Evolutionary conservation across 2,888 invertebrate species (phyloP), one percentile per base, ranked within the genome.

Genomic region (Agrilus mali): DNA sequence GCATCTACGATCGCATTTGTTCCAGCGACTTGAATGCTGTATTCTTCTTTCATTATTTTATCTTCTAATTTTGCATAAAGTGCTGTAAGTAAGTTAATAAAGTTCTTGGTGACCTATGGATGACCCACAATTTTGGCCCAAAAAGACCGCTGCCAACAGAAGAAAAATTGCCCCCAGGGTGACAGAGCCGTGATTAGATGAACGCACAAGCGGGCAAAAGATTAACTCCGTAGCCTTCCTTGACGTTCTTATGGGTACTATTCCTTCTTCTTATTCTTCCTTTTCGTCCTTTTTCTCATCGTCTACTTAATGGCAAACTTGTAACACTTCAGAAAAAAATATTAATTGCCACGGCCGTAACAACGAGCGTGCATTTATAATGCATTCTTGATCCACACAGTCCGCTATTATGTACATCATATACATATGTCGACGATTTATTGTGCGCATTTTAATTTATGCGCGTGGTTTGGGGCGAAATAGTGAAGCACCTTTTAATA

Each of bases 371-470:
- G 55, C 61, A 59, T 57, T 55, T 57, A 60, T 61, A 61, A 64
- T 62, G 58, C 60, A 61, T 61, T 60, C 61, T 58, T 58, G 61
- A 60, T 57, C 52, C 48, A 46, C 51, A 46, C 39, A 47, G 38
- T 50, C 52, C 50, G 53, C 52, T 52, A 52, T 55, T 55, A 58
- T 57, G 56, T 55, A 57, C 61, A 61, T 63, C 60, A 60, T 27
- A 27, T 27, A 27, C 27, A 27, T 54, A 52, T 57, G 60, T 59
- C 58, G 58, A 64, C 60, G 62, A 64, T 65, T 65, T 64, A 65
- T 65, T 61, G 63, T 63, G 54, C 56, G 56, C 60, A 61, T 62
- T 65, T 64, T 63, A 64, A 64, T 64, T 63, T 64, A 63, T 64
- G 61, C 65, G 58, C 56, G 50, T 54, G 44, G 59, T 61, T 55